Percentiles rank a stretch among this genome's conserved stretches.
Conservation (phyloP, 2,888 invertebrate genomes). For the Ypsolopha scabrella region DNA sequence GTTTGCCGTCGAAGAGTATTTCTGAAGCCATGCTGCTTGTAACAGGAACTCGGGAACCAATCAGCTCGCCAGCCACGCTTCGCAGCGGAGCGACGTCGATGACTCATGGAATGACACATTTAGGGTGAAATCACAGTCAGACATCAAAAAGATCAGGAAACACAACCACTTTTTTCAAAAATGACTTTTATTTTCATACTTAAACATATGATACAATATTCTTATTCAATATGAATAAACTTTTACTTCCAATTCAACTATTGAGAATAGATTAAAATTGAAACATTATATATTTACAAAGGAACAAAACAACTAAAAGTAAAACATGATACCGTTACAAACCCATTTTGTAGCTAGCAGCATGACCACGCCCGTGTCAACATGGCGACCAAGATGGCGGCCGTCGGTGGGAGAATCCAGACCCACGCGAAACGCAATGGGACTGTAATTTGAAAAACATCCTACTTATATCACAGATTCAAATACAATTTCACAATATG, state of each 20-base stretch:
- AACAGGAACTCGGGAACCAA: constrained; percentile 29
- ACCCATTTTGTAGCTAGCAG: constrained; percentile 72
- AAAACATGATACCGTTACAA: constrained; percentile 70
- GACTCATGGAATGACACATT: constrained; percentile 68
- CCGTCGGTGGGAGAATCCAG: constrained; percentile 50
- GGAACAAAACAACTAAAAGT: constrained; percentile 34
- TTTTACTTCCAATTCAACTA: constrained; percentile 54
- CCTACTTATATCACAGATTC: constrained; percentile 65
- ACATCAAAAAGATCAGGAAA: constrained; percentile 34
- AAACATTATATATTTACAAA: constrained; percentile 38
- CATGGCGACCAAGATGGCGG: constrained; percentile 71
- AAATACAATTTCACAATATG: constrained; percentile 48
- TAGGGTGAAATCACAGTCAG: constrained; percentile 52
- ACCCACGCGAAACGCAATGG: constrained; percentile 70
- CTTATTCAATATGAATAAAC: constrained; percentile 68
- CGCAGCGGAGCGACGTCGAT: constrained; percentile 43
- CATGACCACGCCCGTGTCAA: constrained; percentile 66
- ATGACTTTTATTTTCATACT: constrained; percentile 60
- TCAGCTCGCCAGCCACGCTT: constrained; percentile 24
- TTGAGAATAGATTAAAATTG: constrained; percentile 44
- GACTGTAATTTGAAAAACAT: constrained; percentile 70
- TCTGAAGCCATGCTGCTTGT: neutral
- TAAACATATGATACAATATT: constrained; percentile 66
- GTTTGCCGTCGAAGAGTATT: constrained; percentile 14
- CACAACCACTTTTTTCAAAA: constrained; percentile 31